Evolutionary conservation across 2,113 vertebrate genomes (phyloP).

Genomic region (Terrapene triunguis): DNA sequence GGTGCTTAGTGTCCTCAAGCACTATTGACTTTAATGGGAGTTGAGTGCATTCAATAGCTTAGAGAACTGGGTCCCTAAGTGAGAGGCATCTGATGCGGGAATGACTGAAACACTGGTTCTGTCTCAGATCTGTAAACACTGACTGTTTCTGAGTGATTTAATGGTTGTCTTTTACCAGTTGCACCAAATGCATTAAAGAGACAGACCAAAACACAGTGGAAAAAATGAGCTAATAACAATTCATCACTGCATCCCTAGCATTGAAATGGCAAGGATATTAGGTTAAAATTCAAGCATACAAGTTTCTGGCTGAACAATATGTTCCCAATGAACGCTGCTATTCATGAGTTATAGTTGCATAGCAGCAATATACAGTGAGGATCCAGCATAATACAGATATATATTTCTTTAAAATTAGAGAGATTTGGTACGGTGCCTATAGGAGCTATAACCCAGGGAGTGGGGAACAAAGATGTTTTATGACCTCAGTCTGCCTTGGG

Average conservation of each 20-base stretch:
- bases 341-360: background rate
- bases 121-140: background rate
- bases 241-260: background rate
- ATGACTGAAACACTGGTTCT: background rate
- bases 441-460: background rate
- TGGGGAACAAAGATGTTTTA: background rate
- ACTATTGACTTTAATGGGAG: background rate
- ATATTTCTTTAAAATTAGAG: background rate
- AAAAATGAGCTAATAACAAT: constrained; percentile 25
- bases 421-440: background rate
- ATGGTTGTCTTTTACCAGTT: background rate
- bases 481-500: background rate
- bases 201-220: constrained; percentile 11
- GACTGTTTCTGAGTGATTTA: background rate
- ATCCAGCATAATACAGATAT: background rate
- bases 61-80: fast-evolving
- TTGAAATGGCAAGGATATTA: background rate
- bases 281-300: constrained; percentile 14
- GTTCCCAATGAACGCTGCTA: background rate
- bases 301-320: background rate
- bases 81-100: background rate
- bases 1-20: background rate
- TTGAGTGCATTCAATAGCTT: background rate
- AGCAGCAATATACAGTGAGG: background rate
- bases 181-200: background rate